Evolutionary conservation across 2,797 vertebrate genomes (phyloP), one percentile per base, ranked within the genome.

Genomic region (Diplodus sargus): DNA sequence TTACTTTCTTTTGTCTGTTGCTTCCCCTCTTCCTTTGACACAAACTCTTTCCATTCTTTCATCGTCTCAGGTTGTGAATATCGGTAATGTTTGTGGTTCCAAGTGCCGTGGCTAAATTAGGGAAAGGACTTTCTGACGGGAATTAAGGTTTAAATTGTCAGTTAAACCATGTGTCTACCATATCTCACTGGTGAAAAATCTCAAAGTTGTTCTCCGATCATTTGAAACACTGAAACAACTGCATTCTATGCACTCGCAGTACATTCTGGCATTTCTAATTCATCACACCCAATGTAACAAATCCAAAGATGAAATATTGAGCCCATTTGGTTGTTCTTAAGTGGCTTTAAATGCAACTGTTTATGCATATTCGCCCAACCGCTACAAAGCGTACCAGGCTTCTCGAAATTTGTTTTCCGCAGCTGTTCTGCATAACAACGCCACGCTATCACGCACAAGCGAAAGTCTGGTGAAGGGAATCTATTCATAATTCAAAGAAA

Each of bases 401-500:
- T 82, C 85, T 81, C 48, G 14, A 88, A 88, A 93, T 93, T 87
- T 92, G 83, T 93, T 91, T 91, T 91, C 89, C 54, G 52, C 79
- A 76, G 84, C 89, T 89, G 91, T 86, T 94, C 88, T 91, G 86
- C 92, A 92, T 91, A 91, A 89, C 60, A 84, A 57, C 75, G 30
- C 83, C 70, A 87, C 70, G 75, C 86, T 85, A 87, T 89, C 87
- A 80, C 71, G 78, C 83, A 76, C 83, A 82, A 75, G 75, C 62
- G 58, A 82, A 87, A 91, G 87, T 90, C 89, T 76, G 83, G 71
- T 79, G 79, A 87, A 76, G 83, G 84, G 71, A 91, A 93, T 91
- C 89, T 89, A 90, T 94, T 94, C 91, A 95, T 94, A 93, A 95
- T 94, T 95, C 94, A 94, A 84, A 89, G 79, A 89, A 89, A 92